Percentiles rank a stretch among this genome's conserved stretches.
Conservation (phyloP, 2,888 invertebrate genomes). For the Aphodius sticticus region DNA sequence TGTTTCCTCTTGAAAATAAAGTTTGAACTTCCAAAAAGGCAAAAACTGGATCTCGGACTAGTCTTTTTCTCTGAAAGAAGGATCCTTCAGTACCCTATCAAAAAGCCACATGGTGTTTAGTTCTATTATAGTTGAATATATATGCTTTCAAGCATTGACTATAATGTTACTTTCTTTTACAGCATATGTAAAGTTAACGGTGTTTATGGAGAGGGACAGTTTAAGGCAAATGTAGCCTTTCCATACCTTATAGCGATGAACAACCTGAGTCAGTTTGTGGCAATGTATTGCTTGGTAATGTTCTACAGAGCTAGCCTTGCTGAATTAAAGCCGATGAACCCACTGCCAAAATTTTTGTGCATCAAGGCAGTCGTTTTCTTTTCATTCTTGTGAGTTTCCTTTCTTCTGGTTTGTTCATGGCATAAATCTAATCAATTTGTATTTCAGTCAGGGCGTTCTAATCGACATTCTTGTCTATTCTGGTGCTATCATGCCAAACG, state of each 20-base stretch:
- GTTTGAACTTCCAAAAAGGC: too few species aligned
- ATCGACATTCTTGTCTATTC: constrained; percentile 87
- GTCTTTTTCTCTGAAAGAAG: too few species aligned
- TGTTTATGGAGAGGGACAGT: constrained; percentile 92
- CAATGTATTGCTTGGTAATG: constrained; percentile 95
- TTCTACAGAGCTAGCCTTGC: constrained; percentile 91
- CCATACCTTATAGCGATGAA: constrained; percentile 87
- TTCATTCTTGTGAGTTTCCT: constrained; percentile 89
- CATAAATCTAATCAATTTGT: background rate
- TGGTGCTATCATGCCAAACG: constrained; percentile 79
- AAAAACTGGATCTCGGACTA: too few species aligned
- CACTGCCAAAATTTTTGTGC: constrained; percentile 94
- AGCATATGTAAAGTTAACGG: constrained; percentile 85
- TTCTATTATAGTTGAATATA: too few species aligned
- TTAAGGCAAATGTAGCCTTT: constrained; percentile 84
- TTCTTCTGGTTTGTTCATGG: background rate
- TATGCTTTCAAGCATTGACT: too few species aligned
- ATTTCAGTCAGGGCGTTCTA: constrained; percentile 87
- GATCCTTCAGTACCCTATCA: too few species aligned
- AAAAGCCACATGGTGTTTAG: too few species aligned
- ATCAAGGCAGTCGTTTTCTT: constrained; percentile 98
- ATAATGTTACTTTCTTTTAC: constrained; percentile 48
- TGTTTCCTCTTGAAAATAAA: too few species aligned
- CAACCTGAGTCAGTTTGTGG: constrained; percentile 93
- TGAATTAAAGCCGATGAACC: constrained; percentile 90